phyloP scores from a whole-genome alignment of 2,888 invertebrate genomes.

The Sussaba pulchella region DNA sequence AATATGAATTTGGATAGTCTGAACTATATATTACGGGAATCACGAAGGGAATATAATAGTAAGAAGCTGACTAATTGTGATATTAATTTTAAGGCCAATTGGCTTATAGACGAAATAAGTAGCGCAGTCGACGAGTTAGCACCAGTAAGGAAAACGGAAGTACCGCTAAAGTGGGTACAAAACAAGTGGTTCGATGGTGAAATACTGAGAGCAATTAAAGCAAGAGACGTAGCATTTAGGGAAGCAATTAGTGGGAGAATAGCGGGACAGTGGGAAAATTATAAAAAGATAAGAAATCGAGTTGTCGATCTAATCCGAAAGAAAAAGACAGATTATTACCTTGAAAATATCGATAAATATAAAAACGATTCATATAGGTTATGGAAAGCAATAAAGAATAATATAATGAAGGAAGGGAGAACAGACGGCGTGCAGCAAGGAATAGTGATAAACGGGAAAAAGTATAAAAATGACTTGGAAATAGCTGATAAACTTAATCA shows the following conservation, averaged over 20 bases:
- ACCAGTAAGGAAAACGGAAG: not conserved
- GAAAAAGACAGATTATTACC: not conserved
- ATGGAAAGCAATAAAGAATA: constrained; percentile 8
- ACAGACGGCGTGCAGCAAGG: not conserved
- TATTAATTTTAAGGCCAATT: constrained; percentile 12
- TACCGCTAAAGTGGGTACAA: not conserved
- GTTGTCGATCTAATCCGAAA: not conserved
- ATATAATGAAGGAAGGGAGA: constrained; percentile 5
- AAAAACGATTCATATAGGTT: constrained; percentile 5
- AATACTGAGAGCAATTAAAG: not conserved
- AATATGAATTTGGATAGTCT: too few species aligned
- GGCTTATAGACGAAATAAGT: not conserved
- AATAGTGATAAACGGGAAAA: not conserved
- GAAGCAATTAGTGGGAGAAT: not conserved
- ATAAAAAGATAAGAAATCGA: constrained; percentile 5
- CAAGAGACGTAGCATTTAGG: not conserved
- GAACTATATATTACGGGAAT: too few species aligned
- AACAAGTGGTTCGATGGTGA: constrained; percentile 11
- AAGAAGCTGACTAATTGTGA: too few species aligned
- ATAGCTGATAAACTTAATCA: constrained; percentile 12
- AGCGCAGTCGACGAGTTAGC: constrained; percentile 2
- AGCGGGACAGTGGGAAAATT: not conserved
- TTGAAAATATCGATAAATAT: constrained; percentile 13
- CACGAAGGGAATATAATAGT: too few species aligned
- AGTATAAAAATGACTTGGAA: not conserved